Conservation (phyloP, 2,888 invertebrate species). For the Lasioglossum figueresi region DNA sequence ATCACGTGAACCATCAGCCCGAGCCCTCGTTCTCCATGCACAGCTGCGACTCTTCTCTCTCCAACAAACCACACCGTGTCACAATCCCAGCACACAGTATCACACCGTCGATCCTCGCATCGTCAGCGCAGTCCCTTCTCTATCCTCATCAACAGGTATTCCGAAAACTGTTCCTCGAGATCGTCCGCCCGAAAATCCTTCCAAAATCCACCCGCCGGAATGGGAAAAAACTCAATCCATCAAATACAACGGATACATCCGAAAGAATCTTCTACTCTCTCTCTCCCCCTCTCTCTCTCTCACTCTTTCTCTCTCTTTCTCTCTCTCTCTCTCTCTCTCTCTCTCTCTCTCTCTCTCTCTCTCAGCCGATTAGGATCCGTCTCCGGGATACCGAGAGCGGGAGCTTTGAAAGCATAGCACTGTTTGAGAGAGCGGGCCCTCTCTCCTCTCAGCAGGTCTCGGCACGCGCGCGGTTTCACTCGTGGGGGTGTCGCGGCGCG, state of each 20-base stretch:
- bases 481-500: slow-evolving; percentile 83
- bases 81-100: slow-evolving; percentile 14
- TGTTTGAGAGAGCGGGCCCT: slow-evolving; percentile 60
- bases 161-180: background rate
- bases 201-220: background rate
- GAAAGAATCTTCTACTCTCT: slow-evolving; percentile 38
- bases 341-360: background rate
- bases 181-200: background rate
- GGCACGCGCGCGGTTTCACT: slow-evolving; percentile 79
- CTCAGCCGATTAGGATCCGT: slow-evolving; percentile 62
- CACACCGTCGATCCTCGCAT: background rate
- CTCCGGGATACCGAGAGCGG: slow-evolving; percentile 29
- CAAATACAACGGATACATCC: slow-evolving; percentile 4
- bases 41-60: slow-evolving; percentile 7
- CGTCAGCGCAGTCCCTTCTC: background rate
- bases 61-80: slow-evolving; percentile 18
- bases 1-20: background rate
- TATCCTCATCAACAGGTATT: slow-evolving; percentile 5
- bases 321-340: slow-evolving; percentile 21
- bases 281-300: slow-evolving; percentile 28
- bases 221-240: background rate
- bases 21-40: background rate
- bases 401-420: slow-evolving; percentile 71
- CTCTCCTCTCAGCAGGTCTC: slow-evolving; percentile 54
- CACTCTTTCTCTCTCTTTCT: background rate